Conservation (phyloP, 2,888 invertebrate species). For the Ceriagrion tenellum region DNA sequence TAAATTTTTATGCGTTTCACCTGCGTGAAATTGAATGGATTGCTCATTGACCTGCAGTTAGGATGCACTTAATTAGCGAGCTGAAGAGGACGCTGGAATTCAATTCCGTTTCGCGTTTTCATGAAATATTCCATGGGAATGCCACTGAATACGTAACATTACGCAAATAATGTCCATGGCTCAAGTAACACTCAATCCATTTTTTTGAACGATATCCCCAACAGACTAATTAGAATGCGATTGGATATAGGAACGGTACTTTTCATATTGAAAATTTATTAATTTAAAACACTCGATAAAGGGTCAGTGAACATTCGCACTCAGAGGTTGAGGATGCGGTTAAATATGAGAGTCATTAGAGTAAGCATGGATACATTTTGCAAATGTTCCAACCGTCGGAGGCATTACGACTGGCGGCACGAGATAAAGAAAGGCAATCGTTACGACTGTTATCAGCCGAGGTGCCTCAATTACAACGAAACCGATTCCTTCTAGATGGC, state of each 20-base stretch:
- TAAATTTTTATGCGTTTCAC: background rate
- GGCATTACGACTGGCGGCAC: background rate
- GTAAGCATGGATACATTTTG: background rate
- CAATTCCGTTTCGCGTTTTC: background rate
- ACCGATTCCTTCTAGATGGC: no score
- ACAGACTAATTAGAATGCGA: background rate
- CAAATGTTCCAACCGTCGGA: background rate
- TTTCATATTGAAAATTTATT: background rate
- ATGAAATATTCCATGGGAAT: background rate
- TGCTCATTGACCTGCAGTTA: background rate
- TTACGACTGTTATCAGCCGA: background rate
- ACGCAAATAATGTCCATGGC: background rate
- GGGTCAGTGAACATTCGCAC: no score
- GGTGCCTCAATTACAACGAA: no score
- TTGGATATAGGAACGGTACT: background rate
- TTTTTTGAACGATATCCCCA: background rate
- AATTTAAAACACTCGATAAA: background rate
- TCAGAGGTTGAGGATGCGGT: background rate
- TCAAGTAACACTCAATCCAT: background rate
- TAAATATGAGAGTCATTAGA: background rate
- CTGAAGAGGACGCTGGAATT: background rate
- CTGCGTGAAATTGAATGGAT: background rate
- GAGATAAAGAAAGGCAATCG: background rate
- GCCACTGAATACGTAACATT: background rate
- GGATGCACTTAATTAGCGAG: conserved; percentile 2